Evolutionary conservation across 2,113 vertebrate species (phyloP), one percentile per base, ranked within the genome.

Genomic region (Mirounga angustirostris): DNA sequence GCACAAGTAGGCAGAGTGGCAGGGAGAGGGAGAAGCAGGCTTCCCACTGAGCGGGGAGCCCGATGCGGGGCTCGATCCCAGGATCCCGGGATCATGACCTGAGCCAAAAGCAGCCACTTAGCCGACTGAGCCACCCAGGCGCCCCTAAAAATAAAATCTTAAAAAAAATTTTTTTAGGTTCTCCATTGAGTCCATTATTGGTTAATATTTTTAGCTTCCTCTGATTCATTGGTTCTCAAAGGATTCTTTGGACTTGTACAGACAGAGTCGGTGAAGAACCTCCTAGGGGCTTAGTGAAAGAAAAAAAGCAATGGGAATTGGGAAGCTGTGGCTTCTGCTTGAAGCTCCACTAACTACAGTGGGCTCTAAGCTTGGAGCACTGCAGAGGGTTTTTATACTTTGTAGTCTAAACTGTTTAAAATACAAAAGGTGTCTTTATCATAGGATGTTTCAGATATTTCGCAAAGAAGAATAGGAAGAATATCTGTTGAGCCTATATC

Each of bases 391-490:
- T 78, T 81, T 92, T 95, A 43, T 88, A 69, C 36, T 76, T 30
- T 30, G 26, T 76, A 76, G 43, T 50, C 46, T 50, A 28, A 73
- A 73, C 69, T 73, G 69, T 28, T 78, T 50, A 78, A 50, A 50
- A 89, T 56, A 36, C 50, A 97, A 73, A 86, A 85, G 12, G 43
- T 93, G 33, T 71, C 79, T 78, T 93, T 91, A 85, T 84, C 71
- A 79, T 61, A 84, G 46, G 59, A 71, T 73, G 67, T 46, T 92
- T 52, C 50, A n/a, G 12, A n/a, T 61, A 43, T 74, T 82, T 76
- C n/a, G 61, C 4, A 76, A 74, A 89, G 26, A 54, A 65, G 4
- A 78, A 59, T 71, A 43, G 61, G 84, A 61, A 88, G 50, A 79
- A 54, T 36, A 65, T 13, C 13, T 84, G 7, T 79, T 1, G 67